Evolutionary conservation across 1,140 invertebrate genomes (phyloP).

Genomic region (Magallana angulata): DNA sequence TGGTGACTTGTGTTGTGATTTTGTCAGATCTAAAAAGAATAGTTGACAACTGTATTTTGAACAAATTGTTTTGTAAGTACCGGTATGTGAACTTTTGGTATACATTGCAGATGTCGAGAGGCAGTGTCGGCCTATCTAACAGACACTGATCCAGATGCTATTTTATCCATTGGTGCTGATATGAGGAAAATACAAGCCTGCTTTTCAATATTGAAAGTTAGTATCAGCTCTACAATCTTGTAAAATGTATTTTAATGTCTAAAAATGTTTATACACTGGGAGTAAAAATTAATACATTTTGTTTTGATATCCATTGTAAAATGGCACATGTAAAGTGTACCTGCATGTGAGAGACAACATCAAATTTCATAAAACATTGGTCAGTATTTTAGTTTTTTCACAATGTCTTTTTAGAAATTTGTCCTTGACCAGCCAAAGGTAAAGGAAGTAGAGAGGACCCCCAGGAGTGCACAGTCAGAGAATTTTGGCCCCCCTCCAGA

Average conservation of each 20-base stretch:
- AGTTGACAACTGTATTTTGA: too few relatives aligned
- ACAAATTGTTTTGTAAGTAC: too few relatives aligned
- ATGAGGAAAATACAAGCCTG: slow-evolving; percentile 79
- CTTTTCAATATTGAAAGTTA: slow-evolving; percentile 75
- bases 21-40: too few relatives aligned
- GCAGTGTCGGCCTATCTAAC: slow-evolving; percentile 74
- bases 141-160: slow-evolving; percentile 74
- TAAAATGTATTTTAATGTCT: too few relatives aligned
- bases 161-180: slow-evolving; percentile 75
- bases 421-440: slow-evolving; percentile 65
- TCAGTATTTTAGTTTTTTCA: neutral
- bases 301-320: neutral
- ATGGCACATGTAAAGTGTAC: neutral
- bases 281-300: neutral
- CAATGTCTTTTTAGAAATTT: slow-evolving; percentile 55
- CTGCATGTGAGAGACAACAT: too few relatives aligned
- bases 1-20: too few relatives aligned
- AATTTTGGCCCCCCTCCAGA: slow-evolving; percentile 48
- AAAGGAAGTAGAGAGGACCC: slow-evolving; percentile 46
- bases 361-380: neutral
- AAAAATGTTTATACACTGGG: too few relatives aligned
- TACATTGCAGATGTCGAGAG: slow-evolving; percentile 71
- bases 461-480: slow-evolving; percentile 37
- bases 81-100: neutral
- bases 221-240: neutral